Percentiles rank a stretch among this genome's conserved stretches.
These are phyloP conservation scores for Pachyrhynchus sulphureomaculatus DNA, from an alignment of 1,140 invertebrate species.

Conservation along the genomic window DNA sequence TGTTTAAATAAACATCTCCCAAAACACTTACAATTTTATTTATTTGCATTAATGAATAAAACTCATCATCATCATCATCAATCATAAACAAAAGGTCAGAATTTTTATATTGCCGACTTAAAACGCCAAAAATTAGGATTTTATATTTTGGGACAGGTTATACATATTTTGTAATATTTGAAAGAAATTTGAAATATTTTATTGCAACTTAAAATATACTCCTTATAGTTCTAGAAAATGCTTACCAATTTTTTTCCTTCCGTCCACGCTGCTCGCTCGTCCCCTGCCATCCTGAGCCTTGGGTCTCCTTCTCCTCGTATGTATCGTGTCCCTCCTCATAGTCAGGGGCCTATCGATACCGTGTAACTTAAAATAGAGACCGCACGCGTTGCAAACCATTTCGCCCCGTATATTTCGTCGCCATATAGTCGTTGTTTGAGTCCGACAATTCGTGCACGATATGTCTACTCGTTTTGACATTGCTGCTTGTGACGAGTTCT, in stretches of 20 bases:
- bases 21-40: no score
- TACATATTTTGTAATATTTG: no score
- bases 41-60: no score
- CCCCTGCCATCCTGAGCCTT: slow-evolving; percentile 54
- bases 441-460: slow-evolving; percentile 81
- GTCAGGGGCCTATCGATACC: slow-evolving; percentile 87
- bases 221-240: background rate
- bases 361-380: slow-evolving; percentile 91
- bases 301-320: slow-evolving; percentile 89
- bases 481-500: slow-evolving; percentile 23
- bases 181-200: no score
- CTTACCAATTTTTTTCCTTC: slow-evolving; percentile 11
- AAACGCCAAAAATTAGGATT: no score
- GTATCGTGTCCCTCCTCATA: slow-evolving; percentile 96
- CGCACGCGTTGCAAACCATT: slow-evolving; percentile 94
- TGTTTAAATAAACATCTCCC: no score
- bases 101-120: no score
- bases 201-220: no score
- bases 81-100: no score
- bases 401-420: slow-evolving; percentile 84
- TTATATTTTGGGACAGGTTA: no score
- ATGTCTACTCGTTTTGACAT: slow-evolving; percentile 64
- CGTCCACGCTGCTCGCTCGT: background rate
- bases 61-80: no score
- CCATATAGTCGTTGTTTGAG: slow-evolving; percentile 91